Evolutionary conservation across 2,113 vertebrate species (phyloP).

Genomic region (Zootoca vivipara): DNA sequence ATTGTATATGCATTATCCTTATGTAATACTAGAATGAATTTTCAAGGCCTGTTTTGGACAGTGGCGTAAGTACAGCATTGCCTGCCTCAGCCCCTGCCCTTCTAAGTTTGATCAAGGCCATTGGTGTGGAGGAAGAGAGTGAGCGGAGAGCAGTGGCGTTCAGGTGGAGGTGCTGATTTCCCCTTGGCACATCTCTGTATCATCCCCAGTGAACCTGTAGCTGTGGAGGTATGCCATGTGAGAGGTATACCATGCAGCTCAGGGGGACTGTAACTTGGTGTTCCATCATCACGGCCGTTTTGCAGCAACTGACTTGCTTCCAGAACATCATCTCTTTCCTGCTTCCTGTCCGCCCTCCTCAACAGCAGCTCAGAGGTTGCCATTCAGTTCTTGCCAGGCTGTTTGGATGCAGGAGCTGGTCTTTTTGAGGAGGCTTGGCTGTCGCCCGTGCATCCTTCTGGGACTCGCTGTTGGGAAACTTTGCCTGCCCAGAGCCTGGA

Average conservation of each 20-base stretch:
- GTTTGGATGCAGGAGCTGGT: neutral
- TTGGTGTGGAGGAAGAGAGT: too few species aligned
- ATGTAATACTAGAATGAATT: too few species aligned
- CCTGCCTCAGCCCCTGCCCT: neutral
- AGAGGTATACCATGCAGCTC: slow-evolving; percentile 29
- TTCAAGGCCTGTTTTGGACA: too few species aligned
- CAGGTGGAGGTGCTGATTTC: neutral
- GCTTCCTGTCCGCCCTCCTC: slow-evolving; percentile 9
- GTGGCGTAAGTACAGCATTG: too few species aligned
- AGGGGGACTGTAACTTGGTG: slow-evolving; percentile 20
- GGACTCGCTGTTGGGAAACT: slow-evolving; percentile 50
- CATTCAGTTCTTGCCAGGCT: slow-evolving; percentile 25
- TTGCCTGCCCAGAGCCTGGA: slow-evolving; percentile 35
- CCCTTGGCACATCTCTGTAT: neutral
- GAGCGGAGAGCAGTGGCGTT: neutral
- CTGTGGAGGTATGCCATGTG: neutral
- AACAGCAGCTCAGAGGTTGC: neutral
- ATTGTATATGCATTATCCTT: too few species aligned
- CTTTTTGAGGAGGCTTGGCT: slow-evolving; percentile 31
- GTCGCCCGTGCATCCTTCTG: slow-evolving; percentile 35
- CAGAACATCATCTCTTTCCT: neutral
- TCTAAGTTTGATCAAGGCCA: neutral
- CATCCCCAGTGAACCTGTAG: neutral
- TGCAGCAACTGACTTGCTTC: slow-evolving; percentile 23
- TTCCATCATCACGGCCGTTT: slow-evolving; percentile 10